Percentiles rank a stretch among this genome's conserved stretches.
Conservation (phyloP, 2,113 vertebrate genomes). For the Cichladusa arquata region DNA sequence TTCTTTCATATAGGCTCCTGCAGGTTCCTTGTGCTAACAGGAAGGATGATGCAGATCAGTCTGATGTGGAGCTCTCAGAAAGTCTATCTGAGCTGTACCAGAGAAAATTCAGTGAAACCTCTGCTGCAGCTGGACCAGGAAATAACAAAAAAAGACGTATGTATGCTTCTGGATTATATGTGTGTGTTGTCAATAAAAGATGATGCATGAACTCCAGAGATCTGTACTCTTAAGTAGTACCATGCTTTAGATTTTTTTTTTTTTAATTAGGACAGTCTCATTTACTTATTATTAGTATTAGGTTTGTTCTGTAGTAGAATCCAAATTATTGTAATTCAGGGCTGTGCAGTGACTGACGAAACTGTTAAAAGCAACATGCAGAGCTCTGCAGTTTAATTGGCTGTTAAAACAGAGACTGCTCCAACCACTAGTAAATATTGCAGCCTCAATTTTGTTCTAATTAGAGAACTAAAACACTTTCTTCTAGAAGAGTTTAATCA, state of each 20-base stretch:
- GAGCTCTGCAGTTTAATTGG: neutral
- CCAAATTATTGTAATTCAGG: neutral
- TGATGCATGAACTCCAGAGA: neutral
- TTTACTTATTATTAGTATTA: neutral
- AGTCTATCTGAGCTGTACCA: slow-evolving; percentile 86
- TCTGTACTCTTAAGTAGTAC: neutral
- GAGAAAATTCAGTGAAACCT: slow-evolving; percentile 65
- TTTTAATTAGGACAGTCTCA: neutral
- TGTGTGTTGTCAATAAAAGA: neutral
- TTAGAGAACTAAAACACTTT: neutral
- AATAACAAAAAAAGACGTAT: slow-evolving; percentile 83
- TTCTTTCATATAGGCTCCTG: slow-evolving; percentile 74
- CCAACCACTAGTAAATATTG: neutral
- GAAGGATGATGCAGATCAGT: slow-evolving; percentile 48
- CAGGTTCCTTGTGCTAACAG: slow-evolving; percentile 70
- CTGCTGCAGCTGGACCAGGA: slow-evolving; percentile 18
- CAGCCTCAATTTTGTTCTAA: neutral
- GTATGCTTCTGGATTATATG: neutral
- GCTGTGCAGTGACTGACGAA: neutral
- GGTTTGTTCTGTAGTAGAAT: neutral
- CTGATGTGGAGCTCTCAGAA: slow-evolving; percentile 77
- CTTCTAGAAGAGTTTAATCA: neutral
- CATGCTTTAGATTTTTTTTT: neutral
- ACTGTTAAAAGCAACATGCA: neutral
- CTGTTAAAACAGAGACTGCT: neutral